Evolutionary conservation across 2,113 vertebrate genomes (phyloP).

Genomic region (Cyanoliseus patagonus): DNA sequence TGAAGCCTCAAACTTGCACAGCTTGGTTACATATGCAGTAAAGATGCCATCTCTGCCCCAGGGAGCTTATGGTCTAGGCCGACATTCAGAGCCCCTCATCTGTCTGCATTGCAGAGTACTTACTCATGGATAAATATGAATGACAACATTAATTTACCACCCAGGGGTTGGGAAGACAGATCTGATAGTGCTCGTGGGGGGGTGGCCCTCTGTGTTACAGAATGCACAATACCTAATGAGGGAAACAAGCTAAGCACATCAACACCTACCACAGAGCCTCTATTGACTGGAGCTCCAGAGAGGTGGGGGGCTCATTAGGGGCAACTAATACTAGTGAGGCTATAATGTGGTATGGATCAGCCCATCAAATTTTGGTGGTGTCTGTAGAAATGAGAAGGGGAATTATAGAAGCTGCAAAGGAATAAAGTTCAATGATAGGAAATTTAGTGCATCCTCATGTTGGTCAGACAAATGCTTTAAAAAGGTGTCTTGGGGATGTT

Average conservation of each 20-base stretch:
- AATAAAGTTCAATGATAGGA: not conserved
- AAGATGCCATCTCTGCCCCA: slow-evolving; percentile 23
- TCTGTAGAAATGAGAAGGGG: not conserved
- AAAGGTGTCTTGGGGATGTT: accelerated
- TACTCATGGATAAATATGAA: slow-evolving; percentile 44
- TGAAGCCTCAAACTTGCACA: not conserved
- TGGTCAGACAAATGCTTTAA: not conserved
- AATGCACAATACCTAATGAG: not conserved
- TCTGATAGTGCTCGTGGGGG: slow-evolving; percentile 28
- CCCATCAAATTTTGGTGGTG: not conserved
- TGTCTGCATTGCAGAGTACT: slow-evolving; percentile 44
- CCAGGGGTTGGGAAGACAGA: slow-evolving; percentile 30
- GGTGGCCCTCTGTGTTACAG: not conserved
- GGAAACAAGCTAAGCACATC: slow-evolving; percentile 10
- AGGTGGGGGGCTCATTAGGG: not conserved
- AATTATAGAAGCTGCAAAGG: not conserved
- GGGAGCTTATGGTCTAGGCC: slow-evolving; percentile 27
- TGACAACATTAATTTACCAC: slow-evolving; percentile 59
- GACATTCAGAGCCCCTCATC: not conserved
- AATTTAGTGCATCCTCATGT: not conserved
- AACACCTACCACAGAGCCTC: slow-evolving; percentile 25
- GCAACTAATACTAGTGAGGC: not conserved
- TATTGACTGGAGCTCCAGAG: not conserved
- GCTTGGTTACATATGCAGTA: not conserved
- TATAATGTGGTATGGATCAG: not conserved